A percentile compares a stretch with the other conserved stretches of the same genome.
Evolutionary conservation across 2,113 vertebrate genomes (phyloP).

Genomic region (Heterochromis multidens): DNA sequence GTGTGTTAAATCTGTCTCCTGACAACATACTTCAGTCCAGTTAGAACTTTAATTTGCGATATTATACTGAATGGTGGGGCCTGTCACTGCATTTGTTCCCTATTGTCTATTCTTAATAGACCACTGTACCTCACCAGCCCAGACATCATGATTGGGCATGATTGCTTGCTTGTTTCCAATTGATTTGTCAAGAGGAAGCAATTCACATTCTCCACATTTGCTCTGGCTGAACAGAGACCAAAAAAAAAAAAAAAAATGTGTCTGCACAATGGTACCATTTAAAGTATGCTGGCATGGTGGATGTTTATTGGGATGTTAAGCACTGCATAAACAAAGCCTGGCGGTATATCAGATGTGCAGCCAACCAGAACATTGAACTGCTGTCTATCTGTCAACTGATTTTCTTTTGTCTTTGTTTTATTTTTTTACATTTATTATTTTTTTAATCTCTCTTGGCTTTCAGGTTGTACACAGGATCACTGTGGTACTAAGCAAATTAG

Average conservation of each 20-base stretch:
- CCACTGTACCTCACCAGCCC: background rate
- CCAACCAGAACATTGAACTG: slow-evolving; percentile 36
- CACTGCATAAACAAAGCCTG: slow-evolving; percentile 33
- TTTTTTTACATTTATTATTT: background rate
- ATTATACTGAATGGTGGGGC: background rate
- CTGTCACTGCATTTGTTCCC: background rate
- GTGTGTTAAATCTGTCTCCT: background rate
- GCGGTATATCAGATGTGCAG: slow-evolving; percentile 32
- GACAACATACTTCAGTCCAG: background rate
- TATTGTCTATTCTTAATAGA: background rate
- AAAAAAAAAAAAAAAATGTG: background rate
- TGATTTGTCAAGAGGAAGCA: slow-evolving; percentile 47
- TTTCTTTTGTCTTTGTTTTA: background rate
- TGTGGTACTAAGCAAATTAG: background rate
- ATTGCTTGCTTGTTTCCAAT: slow-evolving; percentile 46
- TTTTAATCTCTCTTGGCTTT: background rate
- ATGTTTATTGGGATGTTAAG: slow-evolving; percentile 56
- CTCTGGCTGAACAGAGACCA: slow-evolving; percentile 14
- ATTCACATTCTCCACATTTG: slow-evolving; percentile 15
- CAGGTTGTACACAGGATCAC: background rate
- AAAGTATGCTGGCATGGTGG: slow-evolving; percentile 22
- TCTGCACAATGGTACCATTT: slow-evolving; percentile 45
- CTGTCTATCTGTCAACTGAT: slow-evolving; percentile 33
- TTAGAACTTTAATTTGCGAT: background rate
- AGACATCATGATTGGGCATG: slow-evolving; percentile 3